phyloP scores from a whole-genome alignment of 2,888 invertebrate genomes.

The Tenthredo livida region DNA sequence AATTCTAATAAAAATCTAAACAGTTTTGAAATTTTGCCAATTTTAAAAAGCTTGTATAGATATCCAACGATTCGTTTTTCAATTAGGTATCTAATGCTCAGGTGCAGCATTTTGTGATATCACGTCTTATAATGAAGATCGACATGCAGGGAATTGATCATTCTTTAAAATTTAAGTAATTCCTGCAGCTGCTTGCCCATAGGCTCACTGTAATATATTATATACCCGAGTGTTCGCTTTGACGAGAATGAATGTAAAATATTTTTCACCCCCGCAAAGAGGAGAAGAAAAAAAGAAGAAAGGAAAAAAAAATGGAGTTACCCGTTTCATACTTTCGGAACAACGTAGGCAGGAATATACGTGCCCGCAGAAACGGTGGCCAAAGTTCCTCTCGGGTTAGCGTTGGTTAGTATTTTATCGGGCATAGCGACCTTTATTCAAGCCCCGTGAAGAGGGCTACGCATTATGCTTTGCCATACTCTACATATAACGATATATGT shows the following conservation, averaged over 20 bases:
- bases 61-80: too few species aligned
- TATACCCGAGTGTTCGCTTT: slow-evolving; percentile 21
- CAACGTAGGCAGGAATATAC: slow-evolving; percentile 20
- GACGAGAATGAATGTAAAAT: slow-evolving; percentile 40
- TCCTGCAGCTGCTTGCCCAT: too few species aligned
- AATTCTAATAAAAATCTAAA: too few species aligned
- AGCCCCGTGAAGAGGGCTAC: slow-evolving; percentile 34
- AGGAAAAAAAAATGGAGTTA: not conserved
- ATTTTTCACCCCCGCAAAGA: slow-evolving; percentile 6
- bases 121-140: too few species aligned
- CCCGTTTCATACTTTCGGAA: slow-evolving; percentile 18
- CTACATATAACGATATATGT: not conserved
- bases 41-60: too few species aligned
- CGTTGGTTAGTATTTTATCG: slow-evolving; percentile 39
- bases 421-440: slow-evolving; percentile 44
- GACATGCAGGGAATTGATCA: too few species aligned
- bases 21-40: too few species aligned
- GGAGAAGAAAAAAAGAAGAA: not conserved
- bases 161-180: too few species aligned
- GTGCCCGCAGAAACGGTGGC: slow-evolving; percentile 1
- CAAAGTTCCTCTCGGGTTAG: slow-evolving; percentile 34
- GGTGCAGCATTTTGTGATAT: too few species aligned
- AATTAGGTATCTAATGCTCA: too few species aligned
- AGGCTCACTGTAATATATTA: not conserved
- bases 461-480: slow-evolving; percentile 25